Evolutionary conservation across 2,888 invertebrate genomes (phyloP), one percentile per base, ranked within the genome.

Genomic region (Peribatodes rhomboidaria): DNA sequence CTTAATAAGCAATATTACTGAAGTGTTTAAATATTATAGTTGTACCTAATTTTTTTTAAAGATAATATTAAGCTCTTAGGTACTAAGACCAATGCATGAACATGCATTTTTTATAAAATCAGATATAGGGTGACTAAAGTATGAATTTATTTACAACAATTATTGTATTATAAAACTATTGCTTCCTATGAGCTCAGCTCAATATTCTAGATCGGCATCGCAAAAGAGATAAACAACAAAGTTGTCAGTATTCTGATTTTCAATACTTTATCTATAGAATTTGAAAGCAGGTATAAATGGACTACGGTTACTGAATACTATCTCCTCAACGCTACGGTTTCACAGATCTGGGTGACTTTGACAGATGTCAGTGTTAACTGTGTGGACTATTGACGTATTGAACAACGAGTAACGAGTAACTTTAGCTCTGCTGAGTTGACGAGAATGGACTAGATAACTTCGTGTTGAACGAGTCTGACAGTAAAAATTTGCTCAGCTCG

Each of bases 291-390:
- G 10, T 22, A 22, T 8, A 22, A 46, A 46, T 13, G 13, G 1
- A 46, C 13, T 7, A 22, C 13, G 1, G 6, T 22, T n/a, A 11
- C 10, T 42, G 42, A 18, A 3, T 42, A 42, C 4, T 42, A 20
- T 46, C 16, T 16, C 11, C 13, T 44, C n/a, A n/a, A 18, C 0
- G 1, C 4, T 20, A 20, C n/a, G n/a, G 14, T 31, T 39, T n/a
- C 9, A 39, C 53, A 39, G 8, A 53, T n/a, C 42, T 20, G 33
- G 42, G 50, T 52, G 42, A 52, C 20, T 33, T 41, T 42, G 59
- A 44, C 59, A 53, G 52, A 22, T 14, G 35, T 44, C 22, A 14
- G 41, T 41, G 22, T 22, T 27, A 7, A 33, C 42, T n/a, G 44
- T 9, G 14, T 20, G 20, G n/a, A 41, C 22, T 49, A n/a, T 20